Evolutionary conservation across 2,888 invertebrate species (phyloP).

Genomic region (Erebia epiphron): DNA sequence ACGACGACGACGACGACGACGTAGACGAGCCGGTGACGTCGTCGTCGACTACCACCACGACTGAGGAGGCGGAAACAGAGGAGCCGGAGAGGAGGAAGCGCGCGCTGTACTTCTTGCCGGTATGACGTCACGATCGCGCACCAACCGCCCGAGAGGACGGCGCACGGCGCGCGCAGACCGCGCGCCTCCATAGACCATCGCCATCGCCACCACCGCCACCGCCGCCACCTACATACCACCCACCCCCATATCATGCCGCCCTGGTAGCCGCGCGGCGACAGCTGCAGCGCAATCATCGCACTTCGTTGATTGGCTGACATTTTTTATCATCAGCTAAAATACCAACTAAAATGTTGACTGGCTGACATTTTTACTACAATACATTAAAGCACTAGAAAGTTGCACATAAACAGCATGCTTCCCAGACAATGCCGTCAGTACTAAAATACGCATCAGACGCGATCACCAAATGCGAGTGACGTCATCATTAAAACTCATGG

Average conservation of each 20-base stretch:
- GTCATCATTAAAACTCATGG: background rate
- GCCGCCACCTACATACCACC: conserved; percentile 27
- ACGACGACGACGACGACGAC: conserved; percentile 85
- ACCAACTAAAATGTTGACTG: too few relatives aligned
- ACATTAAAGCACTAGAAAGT: background rate
- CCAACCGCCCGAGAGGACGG: conserved; percentile 79
- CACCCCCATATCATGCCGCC: conserved; percentile 46
- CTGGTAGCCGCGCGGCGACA: background rate
- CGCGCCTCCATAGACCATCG: conserved; percentile 58
- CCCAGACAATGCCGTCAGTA: background rate
- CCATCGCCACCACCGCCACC: conserved; percentile 30
- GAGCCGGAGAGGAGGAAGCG: conserved; percentile 56
- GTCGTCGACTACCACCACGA: conserved; percentile 42
- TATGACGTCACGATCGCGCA: conserved; percentile 70
- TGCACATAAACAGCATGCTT: background rate
- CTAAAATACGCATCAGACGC: background rate
- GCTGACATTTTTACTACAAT: too few relatives aligned
- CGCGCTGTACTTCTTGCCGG: conserved; percentile 68
- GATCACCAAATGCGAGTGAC: background rate
- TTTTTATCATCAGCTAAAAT: too few relatives aligned
- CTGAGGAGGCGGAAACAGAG: conserved; percentile 31
- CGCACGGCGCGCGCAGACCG: conserved; percentile 67
- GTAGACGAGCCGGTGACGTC: conserved; percentile 71
- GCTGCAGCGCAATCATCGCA: background rate
- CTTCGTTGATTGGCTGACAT: too few relatives aligned